Percentiles rank a stretch among this genome's conserved stretches.
Conservation (phyloP, 2,888 invertebrate species). For the Halictus ligatus region DNA sequence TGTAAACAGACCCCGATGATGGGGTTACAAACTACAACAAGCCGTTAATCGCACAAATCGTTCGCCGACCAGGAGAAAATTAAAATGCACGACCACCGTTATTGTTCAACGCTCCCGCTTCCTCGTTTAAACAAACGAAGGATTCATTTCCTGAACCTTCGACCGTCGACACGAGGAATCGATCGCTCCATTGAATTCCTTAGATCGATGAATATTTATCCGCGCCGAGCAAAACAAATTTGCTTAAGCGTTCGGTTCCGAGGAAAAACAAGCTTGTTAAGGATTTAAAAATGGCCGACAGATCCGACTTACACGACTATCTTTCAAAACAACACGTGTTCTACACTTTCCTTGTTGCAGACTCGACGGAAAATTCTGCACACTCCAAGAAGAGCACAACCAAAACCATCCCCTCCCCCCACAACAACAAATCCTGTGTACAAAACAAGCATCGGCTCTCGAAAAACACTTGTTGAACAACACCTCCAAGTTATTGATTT, state of each 20-base stretch:
- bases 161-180: not conserved
- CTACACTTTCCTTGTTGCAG: not conserved
- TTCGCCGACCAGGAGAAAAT: not conserved
- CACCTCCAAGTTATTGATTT: too few species aligned
- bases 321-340: not conserved
- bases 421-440: too few species aligned
- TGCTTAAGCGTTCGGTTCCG: not conserved
- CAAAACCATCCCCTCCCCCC: too few species aligned
- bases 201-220: not conserved
- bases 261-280: not conserved
- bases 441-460: too few species aligned
- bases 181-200: not conserved
- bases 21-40: not conserved
- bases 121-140: not conserved
- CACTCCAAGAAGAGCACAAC: not conserved
- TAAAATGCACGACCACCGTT: not conserved
- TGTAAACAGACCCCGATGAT: not conserved
- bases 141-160: not conserved
- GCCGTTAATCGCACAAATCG: not conserved
- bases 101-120: not conserved
- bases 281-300: not conserved
- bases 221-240: not conserved
- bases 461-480: too few species aligned
- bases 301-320: not conserved
- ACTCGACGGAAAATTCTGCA: not conserved